Conservation (phyloP, 2,888 invertebrate genomes). For the Folsomia candida region DNA sequence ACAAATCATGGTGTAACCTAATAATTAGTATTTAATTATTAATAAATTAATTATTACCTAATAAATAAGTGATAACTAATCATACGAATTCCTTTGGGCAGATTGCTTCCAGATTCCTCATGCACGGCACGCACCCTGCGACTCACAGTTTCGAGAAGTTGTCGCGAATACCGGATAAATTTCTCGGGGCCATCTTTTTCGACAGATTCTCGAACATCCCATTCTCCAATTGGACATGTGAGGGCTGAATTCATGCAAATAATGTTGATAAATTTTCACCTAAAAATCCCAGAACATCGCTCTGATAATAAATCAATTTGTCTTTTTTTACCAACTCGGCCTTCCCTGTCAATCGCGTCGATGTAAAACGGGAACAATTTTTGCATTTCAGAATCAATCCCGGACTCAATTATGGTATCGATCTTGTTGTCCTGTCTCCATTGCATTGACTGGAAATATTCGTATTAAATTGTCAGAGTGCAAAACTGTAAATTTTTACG, state of each 20-base stretch:
- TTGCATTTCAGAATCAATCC: slow-evolving; percentile 19
- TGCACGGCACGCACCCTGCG: background rate
- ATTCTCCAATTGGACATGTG: slow-evolving; percentile 13
- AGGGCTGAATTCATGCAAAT: slow-evolving; percentile 12
- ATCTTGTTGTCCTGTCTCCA: slow-evolving; percentile 37
- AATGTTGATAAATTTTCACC: slow-evolving; percentile 4
- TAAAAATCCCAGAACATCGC: no score
- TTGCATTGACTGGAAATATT: slow-evolving; percentile 26
- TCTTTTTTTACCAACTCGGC: slow-evolving; percentile 32
- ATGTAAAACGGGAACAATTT: slow-evolving; percentile 30
- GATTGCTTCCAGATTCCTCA: background rate
- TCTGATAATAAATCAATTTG: background rate
- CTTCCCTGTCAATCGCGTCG: slow-evolving; percentile 25
- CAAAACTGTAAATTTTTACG: slow-evolving; percentile 3
- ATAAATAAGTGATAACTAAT: no score
- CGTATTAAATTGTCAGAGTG: no score
- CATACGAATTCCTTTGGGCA: slow-evolving; percentile 8
- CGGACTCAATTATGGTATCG: slow-evolving; percentile 15
- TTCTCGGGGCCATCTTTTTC: slow-evolving; percentile 17
- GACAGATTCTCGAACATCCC: slow-evolving; percentile 31
- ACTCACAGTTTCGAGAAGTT: slow-evolving; percentile 20
- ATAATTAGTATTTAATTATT: no score
- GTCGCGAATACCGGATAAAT: slow-evolving; percentile 17
- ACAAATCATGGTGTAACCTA: slow-evolving; percentile 8
- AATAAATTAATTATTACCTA: no score